phyloP scores from a whole-genome alignment of 30 jellyfish, hydroid and myxozoan genomes.

The Chrysaora quinquecirrha region DNA sequence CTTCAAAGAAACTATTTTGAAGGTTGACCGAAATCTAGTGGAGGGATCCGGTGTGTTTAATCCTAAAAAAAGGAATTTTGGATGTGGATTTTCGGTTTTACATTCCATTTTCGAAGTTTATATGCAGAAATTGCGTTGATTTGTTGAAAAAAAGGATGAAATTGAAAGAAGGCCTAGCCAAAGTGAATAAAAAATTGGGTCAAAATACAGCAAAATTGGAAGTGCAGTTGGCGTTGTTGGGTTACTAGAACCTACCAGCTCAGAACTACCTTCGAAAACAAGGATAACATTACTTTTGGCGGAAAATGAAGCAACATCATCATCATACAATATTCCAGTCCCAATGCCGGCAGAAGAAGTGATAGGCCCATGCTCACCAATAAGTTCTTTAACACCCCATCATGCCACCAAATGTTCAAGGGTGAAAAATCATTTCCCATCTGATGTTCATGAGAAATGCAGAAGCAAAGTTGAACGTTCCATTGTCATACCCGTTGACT shows the following conservation, averaged over 20 bases:
- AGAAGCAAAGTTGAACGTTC: not conserved
- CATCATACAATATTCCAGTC: too few species aligned
- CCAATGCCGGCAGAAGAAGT: not conserved
- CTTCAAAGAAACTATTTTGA: too few species aligned
- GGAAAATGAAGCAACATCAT: too few species aligned
- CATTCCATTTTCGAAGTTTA: not conserved
- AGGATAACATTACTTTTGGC: not conserved
- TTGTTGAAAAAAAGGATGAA: too few species aligned
- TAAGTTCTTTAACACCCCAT: not conserved
- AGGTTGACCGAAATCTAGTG: not conserved
- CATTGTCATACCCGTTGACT: conserved; percentile 5
- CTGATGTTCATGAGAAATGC: not conserved
- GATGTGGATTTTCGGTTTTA: not conserved
- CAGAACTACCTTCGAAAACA: not conserved
- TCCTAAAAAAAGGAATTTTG: not conserved
- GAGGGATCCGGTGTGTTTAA: not conserved
- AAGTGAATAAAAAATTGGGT: not conserved
- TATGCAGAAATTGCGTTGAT: not conserved
- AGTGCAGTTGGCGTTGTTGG: conserved; percentile 1
- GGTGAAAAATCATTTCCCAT: conserved; percentile 1
- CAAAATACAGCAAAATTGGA: not conserved
- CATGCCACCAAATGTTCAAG: too few species aligned
- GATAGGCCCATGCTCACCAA: not conserved
- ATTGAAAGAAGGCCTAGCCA: not conserved
- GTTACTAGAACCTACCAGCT: not conserved